Conservation (phyloP, 2,113 vertebrate species). For the Regulus satrapa region DNA sequence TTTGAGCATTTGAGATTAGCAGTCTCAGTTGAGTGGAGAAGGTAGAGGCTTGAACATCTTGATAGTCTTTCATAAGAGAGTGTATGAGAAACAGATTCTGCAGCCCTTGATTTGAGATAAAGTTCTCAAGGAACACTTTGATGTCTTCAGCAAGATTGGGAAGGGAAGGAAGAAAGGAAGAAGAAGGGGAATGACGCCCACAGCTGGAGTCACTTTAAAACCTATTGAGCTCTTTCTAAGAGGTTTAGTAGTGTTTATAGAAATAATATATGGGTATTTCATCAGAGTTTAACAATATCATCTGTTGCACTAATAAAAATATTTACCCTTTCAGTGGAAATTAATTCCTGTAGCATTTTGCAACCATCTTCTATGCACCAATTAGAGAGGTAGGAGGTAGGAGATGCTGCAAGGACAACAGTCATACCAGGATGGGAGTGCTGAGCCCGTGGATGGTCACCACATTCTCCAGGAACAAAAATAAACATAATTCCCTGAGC, state of each 20-base stretch:
- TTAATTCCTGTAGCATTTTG: neutral
- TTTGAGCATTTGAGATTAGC: neutral
- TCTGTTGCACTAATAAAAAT: neutral
- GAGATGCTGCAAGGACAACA: neutral
- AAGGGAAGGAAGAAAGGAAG: neutral
- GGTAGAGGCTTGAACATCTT: neutral
- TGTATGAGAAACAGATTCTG: neutral
- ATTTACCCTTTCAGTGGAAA: neutral
- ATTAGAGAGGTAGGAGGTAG: neutral
- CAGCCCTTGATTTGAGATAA: neutral
- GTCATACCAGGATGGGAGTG: neutral
- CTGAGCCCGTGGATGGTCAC: neutral
- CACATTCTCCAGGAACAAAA: neutral
- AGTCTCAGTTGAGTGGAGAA: neutral
- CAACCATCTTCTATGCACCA: neutral
- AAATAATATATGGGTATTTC: neutral
- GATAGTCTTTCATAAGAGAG: neutral
- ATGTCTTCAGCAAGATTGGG: neutral
- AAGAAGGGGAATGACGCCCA: neutral
- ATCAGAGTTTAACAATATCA: neutral
- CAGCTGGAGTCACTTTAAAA: neutral
- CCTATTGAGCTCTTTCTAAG: neutral
- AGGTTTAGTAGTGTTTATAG: neutral
- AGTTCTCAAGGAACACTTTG: neutral
- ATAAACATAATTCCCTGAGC: neutral